phyloP scores from a whole-genome alignment of 2,113 vertebrate genomes.

The Eulemur macaco region DNA sequence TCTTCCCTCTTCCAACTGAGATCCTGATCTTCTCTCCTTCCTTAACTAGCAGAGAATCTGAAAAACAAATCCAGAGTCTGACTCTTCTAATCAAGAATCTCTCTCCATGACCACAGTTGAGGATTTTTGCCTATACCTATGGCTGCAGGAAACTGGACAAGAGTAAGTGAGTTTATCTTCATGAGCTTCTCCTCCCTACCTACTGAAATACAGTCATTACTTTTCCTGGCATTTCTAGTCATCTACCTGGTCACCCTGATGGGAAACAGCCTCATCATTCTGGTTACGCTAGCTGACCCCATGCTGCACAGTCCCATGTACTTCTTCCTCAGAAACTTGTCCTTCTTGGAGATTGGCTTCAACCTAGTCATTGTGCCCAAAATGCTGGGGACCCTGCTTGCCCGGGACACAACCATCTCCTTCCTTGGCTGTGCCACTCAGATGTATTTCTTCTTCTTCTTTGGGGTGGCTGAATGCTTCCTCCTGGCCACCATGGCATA shows the following conservation, averaged over 20 bases:
- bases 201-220: constrained; percentile 32
- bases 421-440: constrained; percentile 54
- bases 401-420: constrained; percentile 4
- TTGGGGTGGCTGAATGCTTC: constrained; percentile 43
- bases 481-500: constrained; percentile 70
- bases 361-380: constrained; percentile 46
- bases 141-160: constrained; percentile 41
- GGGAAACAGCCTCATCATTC: constrained; percentile 62
- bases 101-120: not conserved
- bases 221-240: constrained; percentile 28
- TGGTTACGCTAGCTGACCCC: constrained; percentile 23
- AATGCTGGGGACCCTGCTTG: constrained; percentile 51
- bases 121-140: not conserved
- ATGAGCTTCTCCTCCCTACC: constrained; percentile 56
- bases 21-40: not conserved
- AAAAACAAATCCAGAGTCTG: not conserved
- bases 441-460: constrained; percentile 62
- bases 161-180: constrained; percentile 38
- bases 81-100: not conserved
- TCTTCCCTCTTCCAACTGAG: not conserved
- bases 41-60: not conserved
- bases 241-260: constrained; percentile 45
- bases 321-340: constrained; percentile 69
- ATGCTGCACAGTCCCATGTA: constrained; percentile 52
- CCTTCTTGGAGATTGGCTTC: constrained; percentile 60